Base-by-base conservation (phyloP, 1,140 invertebrate species). In the Spodoptera litura region DNA sequence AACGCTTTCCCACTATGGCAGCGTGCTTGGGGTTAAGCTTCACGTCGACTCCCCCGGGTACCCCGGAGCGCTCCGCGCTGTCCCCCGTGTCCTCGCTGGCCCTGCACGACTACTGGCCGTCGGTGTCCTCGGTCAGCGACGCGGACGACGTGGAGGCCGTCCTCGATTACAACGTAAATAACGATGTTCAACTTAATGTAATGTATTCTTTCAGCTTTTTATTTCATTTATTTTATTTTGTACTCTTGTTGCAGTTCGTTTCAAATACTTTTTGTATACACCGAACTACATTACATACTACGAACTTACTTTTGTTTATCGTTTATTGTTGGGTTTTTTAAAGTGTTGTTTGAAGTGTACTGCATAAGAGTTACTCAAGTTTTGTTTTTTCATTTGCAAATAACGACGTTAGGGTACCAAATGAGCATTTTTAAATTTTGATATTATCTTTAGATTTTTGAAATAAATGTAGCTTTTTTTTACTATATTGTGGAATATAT, bases 141-240 rank as follows among this genome's bases (percentile, higher is more conserved):
- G 86, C 84, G 64, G 90, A 92, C 79, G 90, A 94, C 77, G 87
- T 92, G 78, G 89, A 91, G 61, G 85, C 87, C 79, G 87, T 91
- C 49, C 85, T 91, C 15, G 90, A 93, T 72, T 92, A 92, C 80
- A 92, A 93, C 78, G 92, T 93, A 82, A 90, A 80, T 81, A 80
- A 59, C 15, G 71, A 75, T 64, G 59, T 64, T 53, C 59, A 61
- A 49, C 73, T 75, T 64, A 75, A 75, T 75, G 73, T 75, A 75
- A 75, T 64, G 73, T 61, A 70, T 31, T 20, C 27, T 44, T 12
- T 38, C 12, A 44, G 10, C 27, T 68, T 68, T 68, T 68, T 52
- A 11, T 68, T 20, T 55, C 12, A n/a, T 55, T 56, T 56, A 20
- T 25, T 44, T 31, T 31, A 31, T 31, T 31, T 31, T 31, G 20